A percentile compares a stretch with the other conserved stretches of the same genome.
These are phyloP conservation scores for Calyptomena viridis DNA, from an alignment of 2,113 vertebrate genomes.

Conservation along the genomic window DNA sequence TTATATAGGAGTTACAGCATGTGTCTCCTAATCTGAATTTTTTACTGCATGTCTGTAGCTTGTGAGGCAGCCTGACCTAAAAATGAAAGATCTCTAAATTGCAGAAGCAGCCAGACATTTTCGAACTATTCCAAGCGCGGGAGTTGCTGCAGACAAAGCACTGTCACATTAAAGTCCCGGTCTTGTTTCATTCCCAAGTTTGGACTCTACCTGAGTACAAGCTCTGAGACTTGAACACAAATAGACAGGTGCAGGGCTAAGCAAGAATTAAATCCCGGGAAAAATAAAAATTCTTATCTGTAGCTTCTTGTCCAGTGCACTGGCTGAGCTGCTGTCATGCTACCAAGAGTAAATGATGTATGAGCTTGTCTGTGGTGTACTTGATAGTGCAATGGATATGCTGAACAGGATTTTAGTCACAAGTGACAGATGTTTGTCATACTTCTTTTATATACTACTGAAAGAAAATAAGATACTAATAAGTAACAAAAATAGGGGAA, in stretches of 20 bases:
- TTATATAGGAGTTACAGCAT: neutral
- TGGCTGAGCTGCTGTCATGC: neutral
- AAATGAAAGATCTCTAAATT: slow-evolving; percentile 32
- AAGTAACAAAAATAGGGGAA: neutral
- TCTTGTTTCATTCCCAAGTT: neutral
- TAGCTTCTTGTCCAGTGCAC: neutral
- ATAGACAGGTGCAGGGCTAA: neutral
- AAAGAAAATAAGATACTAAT: neutral
- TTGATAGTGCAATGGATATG: neutral
- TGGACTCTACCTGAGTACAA: neutral
- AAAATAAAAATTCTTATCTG: neutral
- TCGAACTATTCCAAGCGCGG: slow-evolving; percentile 33
- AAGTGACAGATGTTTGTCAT: neutral
- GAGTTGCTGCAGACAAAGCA: slow-evolving; percentile 8
- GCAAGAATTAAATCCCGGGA: neutral
- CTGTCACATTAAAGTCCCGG: neutral
- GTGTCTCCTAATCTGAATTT: neutral
- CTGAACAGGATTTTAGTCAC: neutral
- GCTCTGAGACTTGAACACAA: neutral
- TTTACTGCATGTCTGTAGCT: neutral
- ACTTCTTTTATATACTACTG: neutral
- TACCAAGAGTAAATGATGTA: neutral
- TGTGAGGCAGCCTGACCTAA: slow-evolving; percentile 6
- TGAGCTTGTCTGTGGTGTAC: neutral
- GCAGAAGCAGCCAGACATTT: slow-evolving; percentile 18